A percentile compares a stretch with the other conserved stretches of the same genome.
Evolutionary conservation across 2,797 vertebrate genomes (phyloP).

Genomic region (Hemitrygon akajei): DNA sequence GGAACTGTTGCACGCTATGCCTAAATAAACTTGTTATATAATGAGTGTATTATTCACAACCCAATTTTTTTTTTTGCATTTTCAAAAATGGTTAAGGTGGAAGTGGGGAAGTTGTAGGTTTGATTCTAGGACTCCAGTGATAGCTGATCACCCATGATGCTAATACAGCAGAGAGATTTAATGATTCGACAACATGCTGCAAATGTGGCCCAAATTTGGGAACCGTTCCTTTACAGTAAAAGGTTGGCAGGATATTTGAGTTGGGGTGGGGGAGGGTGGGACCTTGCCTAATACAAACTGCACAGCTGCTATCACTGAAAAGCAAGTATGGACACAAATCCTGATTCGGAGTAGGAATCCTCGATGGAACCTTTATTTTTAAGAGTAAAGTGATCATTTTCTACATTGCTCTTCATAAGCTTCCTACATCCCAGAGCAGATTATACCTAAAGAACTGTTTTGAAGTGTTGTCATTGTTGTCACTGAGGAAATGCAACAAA

Average conservation of each 20-base stretch:
- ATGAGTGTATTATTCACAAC: no score
- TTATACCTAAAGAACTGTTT: no score
- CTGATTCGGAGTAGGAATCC: no score
- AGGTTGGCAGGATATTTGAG: neutral
- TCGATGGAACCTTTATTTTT: no score
- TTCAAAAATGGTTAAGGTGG: neutral
- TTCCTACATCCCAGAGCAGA: no score
- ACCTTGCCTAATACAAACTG: no score
- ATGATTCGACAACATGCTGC: neutral
- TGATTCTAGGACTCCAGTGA: neutral
- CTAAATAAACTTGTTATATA: constrained; percentile 22
- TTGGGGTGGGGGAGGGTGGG: neutral
- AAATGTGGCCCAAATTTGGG: neutral
- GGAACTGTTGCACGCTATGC: constrained; percentile 31
- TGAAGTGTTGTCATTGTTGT: no score
- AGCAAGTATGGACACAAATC: neutral
- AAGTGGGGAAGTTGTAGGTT: neutral
- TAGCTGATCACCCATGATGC: neutral
- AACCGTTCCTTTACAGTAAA: neutral
- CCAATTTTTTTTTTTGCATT: neutral
- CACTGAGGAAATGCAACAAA: no score
- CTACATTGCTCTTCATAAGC: no score
- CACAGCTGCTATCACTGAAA: neutral
- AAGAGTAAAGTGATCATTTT: no score
- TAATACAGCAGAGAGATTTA: neutral